Evolutionary conservation across 35 echinoderm and acorn worm species (phyloP).

Genomic region (Heliocidaris tuberculata): DNA sequence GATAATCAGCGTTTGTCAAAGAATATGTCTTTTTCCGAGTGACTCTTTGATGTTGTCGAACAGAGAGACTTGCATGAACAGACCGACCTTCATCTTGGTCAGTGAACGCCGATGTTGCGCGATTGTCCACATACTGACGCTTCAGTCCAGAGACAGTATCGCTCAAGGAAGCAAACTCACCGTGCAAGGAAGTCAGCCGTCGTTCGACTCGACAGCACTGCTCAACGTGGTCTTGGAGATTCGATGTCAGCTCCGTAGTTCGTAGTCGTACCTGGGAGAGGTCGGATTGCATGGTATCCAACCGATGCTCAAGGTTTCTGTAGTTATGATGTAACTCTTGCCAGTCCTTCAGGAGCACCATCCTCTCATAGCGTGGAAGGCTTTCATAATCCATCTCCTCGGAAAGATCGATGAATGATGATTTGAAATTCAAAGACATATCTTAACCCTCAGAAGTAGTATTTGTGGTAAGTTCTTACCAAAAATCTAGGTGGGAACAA

Average conservation of each 20-base stretch:
- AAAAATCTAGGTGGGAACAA: too few species aligned
- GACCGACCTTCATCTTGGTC: background rate
- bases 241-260: background rate
- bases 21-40: background rate
- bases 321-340: conserved; percentile 3
- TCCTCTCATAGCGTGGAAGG: background rate
- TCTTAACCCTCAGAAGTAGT: background rate
- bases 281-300: conserved; percentile 35
- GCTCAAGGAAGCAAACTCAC: background rate
- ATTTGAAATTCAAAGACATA: background rate
- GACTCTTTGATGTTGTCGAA: background rate
- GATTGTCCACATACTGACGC: background rate
- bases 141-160: background rate
- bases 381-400: background rate
- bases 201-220: conserved; percentile 31
- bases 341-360: conserved; percentile 29
- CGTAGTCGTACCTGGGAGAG: background rate
- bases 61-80: background rate
- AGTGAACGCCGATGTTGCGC: background rate
- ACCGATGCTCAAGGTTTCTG: conserved; percentile 8
- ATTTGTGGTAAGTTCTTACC: too few species aligned
- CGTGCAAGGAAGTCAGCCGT: conserved; percentile 4
- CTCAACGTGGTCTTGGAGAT: conserved; percentile 30
- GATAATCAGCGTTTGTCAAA: background rate
- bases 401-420: background rate